These are phyloP conservation scores for Patagioenas fasciata DNA, from an alignment of 2,113 vertebrate species.

Conservation along the genomic window DNA sequence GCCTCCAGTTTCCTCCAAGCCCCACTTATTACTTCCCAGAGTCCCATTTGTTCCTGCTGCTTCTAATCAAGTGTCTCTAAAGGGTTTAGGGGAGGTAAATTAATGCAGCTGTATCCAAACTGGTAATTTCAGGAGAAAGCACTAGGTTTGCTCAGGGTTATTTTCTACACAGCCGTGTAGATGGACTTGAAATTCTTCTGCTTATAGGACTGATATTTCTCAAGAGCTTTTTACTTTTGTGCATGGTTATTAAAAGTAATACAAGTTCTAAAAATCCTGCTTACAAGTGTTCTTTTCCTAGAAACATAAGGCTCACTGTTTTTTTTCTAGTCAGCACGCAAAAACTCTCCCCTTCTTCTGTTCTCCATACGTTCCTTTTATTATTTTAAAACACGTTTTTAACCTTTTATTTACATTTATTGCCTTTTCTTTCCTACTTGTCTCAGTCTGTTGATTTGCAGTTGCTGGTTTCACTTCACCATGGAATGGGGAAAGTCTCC, in stretches of 20 bases:
- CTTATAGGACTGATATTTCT: not conserved
- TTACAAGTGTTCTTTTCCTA: not conserved
- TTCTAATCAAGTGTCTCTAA: not conserved
- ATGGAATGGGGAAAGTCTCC: not conserved
- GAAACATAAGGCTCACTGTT: not conserved
- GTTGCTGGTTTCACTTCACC: not conserved
- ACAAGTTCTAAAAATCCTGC: not conserved
- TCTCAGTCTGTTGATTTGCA: not conserved
- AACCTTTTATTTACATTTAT: not conserved
- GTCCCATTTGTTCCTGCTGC: not conserved
- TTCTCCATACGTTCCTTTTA: not conserved
- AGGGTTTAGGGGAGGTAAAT: not conserved
- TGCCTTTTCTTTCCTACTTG: not conserved
- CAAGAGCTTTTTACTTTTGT: not conserved
- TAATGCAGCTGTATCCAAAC: not conserved
- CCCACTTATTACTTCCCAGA: not conserved
- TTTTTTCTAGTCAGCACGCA: not conserved
- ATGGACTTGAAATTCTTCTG: conserved; percentile 20
- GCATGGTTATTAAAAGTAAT: not conserved
- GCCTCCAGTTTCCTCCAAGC: not conserved
- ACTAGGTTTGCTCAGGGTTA: not conserved
- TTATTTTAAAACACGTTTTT: not conserved
- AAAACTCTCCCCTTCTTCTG: not conserved
- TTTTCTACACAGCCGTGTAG: not conserved
- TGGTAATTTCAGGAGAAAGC: not conserved